Conservation (phyloP, 2,888 invertebrate genomes). For the Coronaproctus castanopsis region DNA sequence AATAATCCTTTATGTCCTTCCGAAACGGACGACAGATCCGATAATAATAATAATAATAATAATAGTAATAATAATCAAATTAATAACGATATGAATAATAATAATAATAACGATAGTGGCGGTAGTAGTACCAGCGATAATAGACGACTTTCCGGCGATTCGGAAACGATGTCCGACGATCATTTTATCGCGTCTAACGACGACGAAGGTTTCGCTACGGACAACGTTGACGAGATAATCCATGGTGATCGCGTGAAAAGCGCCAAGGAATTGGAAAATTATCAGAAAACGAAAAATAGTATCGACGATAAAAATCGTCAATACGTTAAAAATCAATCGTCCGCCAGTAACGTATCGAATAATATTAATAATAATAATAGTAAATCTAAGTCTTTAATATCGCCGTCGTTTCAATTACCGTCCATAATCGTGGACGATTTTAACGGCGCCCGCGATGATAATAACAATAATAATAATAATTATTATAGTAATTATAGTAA, state of each 20-base stretch:
- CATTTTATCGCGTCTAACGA: slow-evolving; percentile 43
- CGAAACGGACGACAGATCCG: slow-evolving; percentile 41
- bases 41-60: slow-evolving; percentile 24
- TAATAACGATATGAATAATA: not conserved
- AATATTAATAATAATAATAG: not conserved
- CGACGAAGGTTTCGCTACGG: slow-evolving; percentile 57
- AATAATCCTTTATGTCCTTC: slow-evolving; percentile 57
- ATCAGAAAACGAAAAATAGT: not conserved
- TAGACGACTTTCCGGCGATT: slow-evolving; percentile 42
- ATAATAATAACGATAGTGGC: not conserved
- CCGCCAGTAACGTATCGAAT: not conserved
- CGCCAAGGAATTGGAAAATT: slow-evolving; percentile 37
- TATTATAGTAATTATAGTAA: too few relatives aligned
- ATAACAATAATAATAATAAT: too few relatives aligned
- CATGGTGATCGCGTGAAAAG: slow-evolving; percentile 46
- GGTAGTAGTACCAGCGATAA: slow-evolving; percentile 23
- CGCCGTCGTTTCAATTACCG: too few relatives aligned
- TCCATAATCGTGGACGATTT: too few relatives aligned
- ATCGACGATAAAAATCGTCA: slow-evolving; percentile 25
- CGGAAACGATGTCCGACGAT: slow-evolving; percentile 52
- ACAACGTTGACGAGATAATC: slow-evolving; percentile 47
- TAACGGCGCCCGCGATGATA: too few relatives aligned
- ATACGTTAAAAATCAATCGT: not conserved
- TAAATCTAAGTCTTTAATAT: not conserved
- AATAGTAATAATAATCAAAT: slow-evolving; percentile 27